Base-by-base conservation (phyloP, 1,140 invertebrate species). In the Rhizoglyphus robini region DNA sequence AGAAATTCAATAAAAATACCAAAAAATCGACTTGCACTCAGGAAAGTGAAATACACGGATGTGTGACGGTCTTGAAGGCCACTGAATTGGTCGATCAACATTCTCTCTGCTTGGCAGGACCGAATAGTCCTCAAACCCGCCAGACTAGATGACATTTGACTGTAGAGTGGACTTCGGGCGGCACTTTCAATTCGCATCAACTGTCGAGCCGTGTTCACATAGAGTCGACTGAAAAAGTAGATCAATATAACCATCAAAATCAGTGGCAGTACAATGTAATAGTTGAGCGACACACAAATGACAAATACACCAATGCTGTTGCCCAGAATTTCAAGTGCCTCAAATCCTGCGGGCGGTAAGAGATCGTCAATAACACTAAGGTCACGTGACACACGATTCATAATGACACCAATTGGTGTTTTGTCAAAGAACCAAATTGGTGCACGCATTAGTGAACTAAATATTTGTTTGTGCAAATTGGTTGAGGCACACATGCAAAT, bases 381-480 rank as follows among this genome's bases (percentile, higher is more conserved):
- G 31, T 68, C 67, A 31, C 67, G 29, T 5, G 67, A 68, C 15
- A 68, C 67, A 15, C 67, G 67, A 69, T 68, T 68, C 27, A 68
- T 34, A 13, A 68, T 31, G 2, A 68, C 38, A 4, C 67, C 67
- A 25, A 83, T 3, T 1, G 88, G 84, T 74, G 94, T 93, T 13
- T 83, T 84, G 68, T 91, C 90, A 75, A 95, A 96, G 76, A 95
- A 95, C 11, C 81, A 79, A 81, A 93, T 90, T 0, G 85, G 87
- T 0, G 87, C 85, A 8, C 84, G 79, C 29, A 90, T 82, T 1
- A 96, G 82, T 51, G 83, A 84, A 4, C 77, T 75, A 72, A 94
- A 94, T 84, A 95, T 91, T 11, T 74, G 77, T 71, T 93, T 86
- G 72, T 96, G 91, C 2, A 91, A 77, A 30, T 78, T 83, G 51